These are phyloP conservation scores for Pangasius mekongensis DNA, from an alignment of 2,797 vertebrate genomes.

Conservation along the genomic window DNA sequence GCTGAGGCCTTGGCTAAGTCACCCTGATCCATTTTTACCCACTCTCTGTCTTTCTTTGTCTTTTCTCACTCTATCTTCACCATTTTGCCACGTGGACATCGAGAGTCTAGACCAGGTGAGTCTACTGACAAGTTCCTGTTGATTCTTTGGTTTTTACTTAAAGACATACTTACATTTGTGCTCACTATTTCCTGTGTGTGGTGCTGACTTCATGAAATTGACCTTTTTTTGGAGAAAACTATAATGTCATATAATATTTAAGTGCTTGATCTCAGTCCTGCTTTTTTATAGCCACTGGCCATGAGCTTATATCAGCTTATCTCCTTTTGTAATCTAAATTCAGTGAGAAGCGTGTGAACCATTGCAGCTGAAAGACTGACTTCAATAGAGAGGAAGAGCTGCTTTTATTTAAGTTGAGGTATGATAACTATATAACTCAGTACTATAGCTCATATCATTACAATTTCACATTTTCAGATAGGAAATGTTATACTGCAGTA, in stretches of 20 bases:
- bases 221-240: not conserved
- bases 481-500: not conserved
- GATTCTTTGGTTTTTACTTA: conserved; percentile 10
- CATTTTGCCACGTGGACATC: conserved; percentile 5
- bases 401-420: too few relatives aligned
- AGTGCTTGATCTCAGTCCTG: too few relatives aligned
- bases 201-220: not conserved
- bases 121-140: not conserved
- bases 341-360: not conserved
- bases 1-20: conserved; percentile 56
- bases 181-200: not conserved
- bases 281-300: not conserved
- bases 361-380: not conserved
- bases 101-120: conserved; percentile 50
- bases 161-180: not conserved
- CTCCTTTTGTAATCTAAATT: not conserved
- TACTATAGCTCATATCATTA: not conserved
- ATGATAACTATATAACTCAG: not conserved
- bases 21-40: conserved; percentile 50
- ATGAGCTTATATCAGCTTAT: not conserved
- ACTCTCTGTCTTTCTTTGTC: conserved; percentile 37
- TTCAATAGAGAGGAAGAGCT: not conserved
- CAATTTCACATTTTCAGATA: not conserved
- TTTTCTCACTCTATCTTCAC: conserved; percentile 14
- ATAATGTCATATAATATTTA: not conserved